These are phyloP conservation scores for Leptoclinus maculatus DNA, from an alignment of 2,797 vertebrate species.

Conservation along the genomic window DNA sequence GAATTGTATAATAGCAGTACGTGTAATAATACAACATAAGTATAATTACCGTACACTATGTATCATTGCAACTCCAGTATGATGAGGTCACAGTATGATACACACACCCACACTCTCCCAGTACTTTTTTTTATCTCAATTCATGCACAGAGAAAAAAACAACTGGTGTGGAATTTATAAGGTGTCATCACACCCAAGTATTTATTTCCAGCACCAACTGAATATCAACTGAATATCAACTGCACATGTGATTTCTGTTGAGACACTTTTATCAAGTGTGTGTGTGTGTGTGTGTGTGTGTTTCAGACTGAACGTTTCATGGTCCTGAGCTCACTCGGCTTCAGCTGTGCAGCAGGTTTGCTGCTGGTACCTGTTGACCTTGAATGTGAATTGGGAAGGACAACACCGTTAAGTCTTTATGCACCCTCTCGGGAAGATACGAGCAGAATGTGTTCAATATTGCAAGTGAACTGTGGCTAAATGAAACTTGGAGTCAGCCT, in stretches of 20 bases:
- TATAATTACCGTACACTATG: neutral
- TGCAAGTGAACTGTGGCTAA: neutral
- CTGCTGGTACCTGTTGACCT: slow-evolving; percentile 23
- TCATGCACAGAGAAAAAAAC: neutral
- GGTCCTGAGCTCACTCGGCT: neutral
- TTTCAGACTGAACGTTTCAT: neutral
- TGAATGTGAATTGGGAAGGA: slow-evolving; percentile 17
- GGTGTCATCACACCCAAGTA: slow-evolving; percentile 45
- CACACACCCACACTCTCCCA: neutral
- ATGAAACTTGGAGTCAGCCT: slow-evolving; percentile 17
- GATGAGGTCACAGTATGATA: slow-evolving; percentile 18
- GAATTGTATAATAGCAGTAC: neutral
- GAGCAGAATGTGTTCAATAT: slow-evolving; percentile 15
- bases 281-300: neutral
- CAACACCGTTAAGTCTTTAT: neutral
- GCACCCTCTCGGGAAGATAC: neutral
- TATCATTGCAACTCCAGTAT: neutral
- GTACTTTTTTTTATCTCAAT: neutral
- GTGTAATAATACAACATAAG: neutral
- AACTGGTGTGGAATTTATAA: neutral
- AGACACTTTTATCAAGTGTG: neutral
- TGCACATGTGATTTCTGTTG: slow-evolving; percentile 4
- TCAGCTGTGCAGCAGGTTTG: neutral
- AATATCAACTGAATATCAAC: slow-evolving; percentile 13
- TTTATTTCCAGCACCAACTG: slow-evolving; percentile 40